phyloP scores from a whole-genome alignment of 2,797 vertebrate genomes.

The Anolis apletophallus region DNA sequence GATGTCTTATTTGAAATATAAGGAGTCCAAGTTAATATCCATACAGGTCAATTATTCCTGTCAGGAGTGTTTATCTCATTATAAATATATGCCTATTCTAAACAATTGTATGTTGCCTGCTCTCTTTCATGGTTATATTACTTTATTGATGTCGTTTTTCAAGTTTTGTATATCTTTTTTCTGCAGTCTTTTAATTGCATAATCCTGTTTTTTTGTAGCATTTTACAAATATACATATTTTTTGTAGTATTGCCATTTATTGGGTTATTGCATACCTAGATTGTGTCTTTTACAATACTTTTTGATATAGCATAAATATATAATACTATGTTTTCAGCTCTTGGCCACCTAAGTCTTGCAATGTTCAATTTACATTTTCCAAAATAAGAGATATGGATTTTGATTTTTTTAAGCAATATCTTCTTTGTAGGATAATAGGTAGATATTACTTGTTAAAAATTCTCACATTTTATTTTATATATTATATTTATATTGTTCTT shows the following conservation, averaged over 20 bases:
- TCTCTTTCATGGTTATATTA: background rate
- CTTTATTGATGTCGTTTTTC: slow-evolving; percentile 6
- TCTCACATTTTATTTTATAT: too few relatives aligned
- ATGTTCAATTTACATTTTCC: background rate
- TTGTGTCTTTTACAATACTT: too few relatives aligned
- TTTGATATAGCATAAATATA: too few relatives aligned
- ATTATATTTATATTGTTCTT: background rate
- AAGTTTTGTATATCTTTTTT: background rate
- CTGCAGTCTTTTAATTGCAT: background rate
- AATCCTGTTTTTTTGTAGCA: background rate
- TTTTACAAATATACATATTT: background rate
- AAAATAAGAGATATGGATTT: background rate
- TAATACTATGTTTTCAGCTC: too few relatives aligned
- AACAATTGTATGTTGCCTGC: background rate
- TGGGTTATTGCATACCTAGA: too few relatives aligned
- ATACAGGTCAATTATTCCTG: background rate
- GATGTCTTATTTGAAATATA: background rate
- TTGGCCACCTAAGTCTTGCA: background rate
- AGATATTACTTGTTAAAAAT: background rate
- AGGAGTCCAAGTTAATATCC: background rate
- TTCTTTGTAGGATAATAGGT: background rate
- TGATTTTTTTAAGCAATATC: background rate
- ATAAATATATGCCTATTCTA: background rate
- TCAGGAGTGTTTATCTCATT: background rate
- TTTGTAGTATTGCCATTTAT: too few relatives aligned